Conservation (phyloP, 2,797 vertebrate genomes). For the Oreortyx pictus region DNA sequence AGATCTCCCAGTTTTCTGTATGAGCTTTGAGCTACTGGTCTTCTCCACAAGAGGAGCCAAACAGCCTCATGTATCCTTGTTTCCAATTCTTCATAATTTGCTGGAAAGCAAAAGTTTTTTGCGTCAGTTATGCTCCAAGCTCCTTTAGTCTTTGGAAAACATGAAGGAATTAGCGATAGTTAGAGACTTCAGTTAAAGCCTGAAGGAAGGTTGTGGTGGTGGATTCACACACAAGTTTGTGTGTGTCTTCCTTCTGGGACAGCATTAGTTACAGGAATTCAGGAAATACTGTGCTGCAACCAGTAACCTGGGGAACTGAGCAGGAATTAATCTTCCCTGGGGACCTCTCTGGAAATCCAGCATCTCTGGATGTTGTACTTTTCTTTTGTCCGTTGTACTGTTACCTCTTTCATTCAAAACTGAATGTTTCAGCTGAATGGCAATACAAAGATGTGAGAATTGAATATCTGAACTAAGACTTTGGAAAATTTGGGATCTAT, state of each 20-base stretch:
- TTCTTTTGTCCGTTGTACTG: not conserved
- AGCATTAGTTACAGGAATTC: not conserved
- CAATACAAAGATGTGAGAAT: not conserved
- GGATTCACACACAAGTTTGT: not conserved
- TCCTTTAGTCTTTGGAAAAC: not conserved
- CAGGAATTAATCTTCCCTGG: not conserved
- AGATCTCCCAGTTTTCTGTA: not conserved
- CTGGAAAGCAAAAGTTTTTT: not conserved
- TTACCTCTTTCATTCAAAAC: not conserved
- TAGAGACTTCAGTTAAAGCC: not conserved
- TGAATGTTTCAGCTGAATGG: conserved; percentile 11
- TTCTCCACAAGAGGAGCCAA: not conserved
- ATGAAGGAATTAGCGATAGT: not conserved
- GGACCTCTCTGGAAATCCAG: not conserved
- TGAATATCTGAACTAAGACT: not conserved
- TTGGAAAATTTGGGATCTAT: not conserved
- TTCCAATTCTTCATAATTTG: not conserved
- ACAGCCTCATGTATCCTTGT: not conserved
- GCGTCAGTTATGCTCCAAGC: not conserved
- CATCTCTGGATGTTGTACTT: not conserved
- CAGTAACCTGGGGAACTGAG: not conserved
- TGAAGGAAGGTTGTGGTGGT: not conserved
- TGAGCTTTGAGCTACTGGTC: not conserved
- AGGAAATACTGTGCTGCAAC: not conserved
- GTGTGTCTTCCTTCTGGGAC: not conserved